phyloP scores from a whole-genome alignment of 2,888 invertebrate species.

The Sturmia bella region DNA sequence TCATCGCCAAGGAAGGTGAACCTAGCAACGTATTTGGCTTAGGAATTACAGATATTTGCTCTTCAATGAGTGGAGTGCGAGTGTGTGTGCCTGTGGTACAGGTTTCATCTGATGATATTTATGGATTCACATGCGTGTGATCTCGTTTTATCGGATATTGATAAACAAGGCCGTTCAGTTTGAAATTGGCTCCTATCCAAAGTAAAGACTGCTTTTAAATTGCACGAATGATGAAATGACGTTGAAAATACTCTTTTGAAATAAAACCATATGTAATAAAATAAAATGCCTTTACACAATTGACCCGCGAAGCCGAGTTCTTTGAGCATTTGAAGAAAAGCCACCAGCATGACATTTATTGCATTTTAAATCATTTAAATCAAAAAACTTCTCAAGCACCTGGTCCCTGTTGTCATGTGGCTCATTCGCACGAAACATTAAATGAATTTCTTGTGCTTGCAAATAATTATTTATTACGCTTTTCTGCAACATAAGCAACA shows the following conservation, averaged over 20 bases:
- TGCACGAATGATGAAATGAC: no score
- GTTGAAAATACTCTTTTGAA: no score
- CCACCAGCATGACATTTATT: constrained; percentile 46
- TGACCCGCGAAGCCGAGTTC: constrained; percentile 17
- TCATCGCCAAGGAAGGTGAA: constrained; percentile 50
- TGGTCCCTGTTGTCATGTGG: constrained; percentile 45
- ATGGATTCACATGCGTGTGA: not conserved
- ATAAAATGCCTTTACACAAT: constrained; percentile 31
- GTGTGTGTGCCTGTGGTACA: not conserved
- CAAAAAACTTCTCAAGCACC: constrained; percentile 56
- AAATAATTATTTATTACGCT: constrained; percentile 33
- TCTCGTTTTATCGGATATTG: constrained; percentile 31
- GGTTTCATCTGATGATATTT: not conserved
- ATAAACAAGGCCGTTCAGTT: constrained; percentile 20
- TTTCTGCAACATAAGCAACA: not conserved
- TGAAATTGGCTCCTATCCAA: not conserved
- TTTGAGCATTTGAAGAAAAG: constrained; percentile 15
- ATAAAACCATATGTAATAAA: no score
- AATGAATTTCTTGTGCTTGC: constrained; percentile 32
- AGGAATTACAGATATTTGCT: not conserved
- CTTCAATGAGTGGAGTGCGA: not conserved
- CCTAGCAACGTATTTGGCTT: constrained; percentile 11
- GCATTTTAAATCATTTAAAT: constrained; percentile 31
- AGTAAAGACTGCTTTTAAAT: no score
- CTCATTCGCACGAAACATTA: constrained; percentile 21